These are phyloP conservation scores for Chouioia cunea DNA, from an alignment of 2,888 invertebrate species.

Conservation along the genomic window DNA sequence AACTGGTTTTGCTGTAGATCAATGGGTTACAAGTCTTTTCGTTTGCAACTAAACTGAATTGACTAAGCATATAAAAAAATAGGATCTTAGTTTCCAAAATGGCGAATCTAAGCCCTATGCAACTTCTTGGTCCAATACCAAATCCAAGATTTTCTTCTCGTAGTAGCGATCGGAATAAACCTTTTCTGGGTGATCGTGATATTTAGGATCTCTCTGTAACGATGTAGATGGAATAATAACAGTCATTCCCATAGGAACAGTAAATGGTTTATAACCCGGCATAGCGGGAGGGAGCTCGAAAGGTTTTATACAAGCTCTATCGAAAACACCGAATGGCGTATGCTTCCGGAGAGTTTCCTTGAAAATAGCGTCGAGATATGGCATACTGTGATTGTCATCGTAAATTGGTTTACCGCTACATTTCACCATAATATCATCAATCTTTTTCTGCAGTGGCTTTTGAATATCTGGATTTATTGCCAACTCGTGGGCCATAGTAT, in stretches of 20 bases:
- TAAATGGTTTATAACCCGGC: conserved; percentile 58
- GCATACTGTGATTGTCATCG: conserved; percentile 67
- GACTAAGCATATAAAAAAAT: conserved; percentile 50
- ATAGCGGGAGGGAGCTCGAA: conserved; percentile 61
- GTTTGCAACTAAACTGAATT: conserved; percentile 55
- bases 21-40: conserved; percentile 66
- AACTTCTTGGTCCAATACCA: conserved; percentile 64
- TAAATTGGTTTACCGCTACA: conserved; percentile 65
- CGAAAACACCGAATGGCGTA: conserved; percentile 48
- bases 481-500: conserved; percentile 54
- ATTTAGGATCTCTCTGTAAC: conserved; percentile 63
- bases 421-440: conserved; percentile 56
- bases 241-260: conserved; percentile 57
- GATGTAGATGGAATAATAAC: conserved; percentile 61
- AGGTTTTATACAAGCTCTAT: conserved; percentile 58
- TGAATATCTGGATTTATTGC: conserved; percentile 55
- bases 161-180: conserved; percentile 67
- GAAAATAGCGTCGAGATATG: conserved; percentile 72
- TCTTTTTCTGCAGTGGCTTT: conserved; percentile 63
- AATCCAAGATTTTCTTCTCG: conserved; percentile 52
- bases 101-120: conserved; percentile 61
- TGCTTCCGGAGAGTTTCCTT: conserved; percentile 56
- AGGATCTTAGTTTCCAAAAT: conserved; percentile 53
- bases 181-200: conserved; percentile 63
- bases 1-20: conserved; percentile 24